These are phyloP conservation scores for Peromyscus attwateri DNA, from an alignment of 2,797 vertebrate species.

Conservation along the genomic window DNA sequence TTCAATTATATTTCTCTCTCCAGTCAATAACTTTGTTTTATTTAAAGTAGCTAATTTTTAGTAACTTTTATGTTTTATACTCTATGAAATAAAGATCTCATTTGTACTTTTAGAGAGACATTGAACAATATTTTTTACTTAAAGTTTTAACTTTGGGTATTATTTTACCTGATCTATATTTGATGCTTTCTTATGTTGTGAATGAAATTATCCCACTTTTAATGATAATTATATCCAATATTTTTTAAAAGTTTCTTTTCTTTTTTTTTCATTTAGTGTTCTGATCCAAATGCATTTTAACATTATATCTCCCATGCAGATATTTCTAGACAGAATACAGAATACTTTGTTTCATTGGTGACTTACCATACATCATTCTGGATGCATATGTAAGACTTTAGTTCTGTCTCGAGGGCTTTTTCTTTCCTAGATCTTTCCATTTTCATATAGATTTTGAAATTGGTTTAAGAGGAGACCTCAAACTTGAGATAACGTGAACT, in stretches of 20 bases:
- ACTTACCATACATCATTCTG: not conserved
- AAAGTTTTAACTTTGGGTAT: not conserved
- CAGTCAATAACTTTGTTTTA: not conserved
- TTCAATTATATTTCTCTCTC: not conserved
- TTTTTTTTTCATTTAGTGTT: not conserved
- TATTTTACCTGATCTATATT: not conserved
- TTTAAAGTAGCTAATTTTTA: too few relatives aligned
- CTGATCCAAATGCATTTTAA: not conserved
- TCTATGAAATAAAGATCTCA: not conserved
- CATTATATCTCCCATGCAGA: not conserved
- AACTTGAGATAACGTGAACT: not conserved
- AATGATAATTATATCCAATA: not conserved
- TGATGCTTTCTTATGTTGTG: not conserved
- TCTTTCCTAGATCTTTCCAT: not conserved
- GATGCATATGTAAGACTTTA: not conserved
- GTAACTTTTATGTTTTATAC: not conserved
- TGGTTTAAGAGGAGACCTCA: not conserved
- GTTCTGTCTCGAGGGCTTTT: not conserved
- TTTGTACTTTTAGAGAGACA: not conserved
- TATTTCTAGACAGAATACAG: not conserved
- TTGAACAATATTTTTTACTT: not conserved
- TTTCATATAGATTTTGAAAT: not conserved
- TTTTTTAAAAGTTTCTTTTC: not conserved
- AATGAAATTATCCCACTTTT: not conserved
- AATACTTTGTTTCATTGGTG: not conserved